These are phyloP conservation scores for Reticulitermes speratus DNA, from an alignment of 1,140 invertebrate species.

Conservation along the genomic window DNA sequence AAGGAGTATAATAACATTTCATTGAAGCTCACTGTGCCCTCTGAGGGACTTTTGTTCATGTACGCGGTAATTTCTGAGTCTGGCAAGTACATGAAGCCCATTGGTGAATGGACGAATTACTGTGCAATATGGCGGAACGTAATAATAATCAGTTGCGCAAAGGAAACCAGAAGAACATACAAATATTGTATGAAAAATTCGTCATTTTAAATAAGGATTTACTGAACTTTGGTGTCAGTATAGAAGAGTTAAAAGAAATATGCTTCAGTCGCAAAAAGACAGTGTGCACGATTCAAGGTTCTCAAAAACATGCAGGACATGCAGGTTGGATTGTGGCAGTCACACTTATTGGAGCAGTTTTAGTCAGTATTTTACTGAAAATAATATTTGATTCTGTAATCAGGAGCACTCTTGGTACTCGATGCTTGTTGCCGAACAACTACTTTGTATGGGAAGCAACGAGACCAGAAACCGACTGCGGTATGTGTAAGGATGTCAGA, in stretches of 20 bases:
- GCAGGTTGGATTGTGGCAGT: neutral
- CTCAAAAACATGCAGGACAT: neutral
- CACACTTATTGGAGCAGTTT: constrained; percentile 16
- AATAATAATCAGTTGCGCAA: neutral
- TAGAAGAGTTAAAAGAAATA: constrained; percentile 27
- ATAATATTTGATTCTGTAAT: constrained; percentile 29
- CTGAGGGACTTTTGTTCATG: too few relatives aligned
- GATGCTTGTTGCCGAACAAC: constrained; percentile 79
- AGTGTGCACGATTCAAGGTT: neutral
- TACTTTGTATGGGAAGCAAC: constrained; percentile 83
- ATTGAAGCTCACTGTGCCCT: too few relatives aligned
- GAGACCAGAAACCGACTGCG: constrained; percentile 77
- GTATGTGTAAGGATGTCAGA: constrained; percentile 64
- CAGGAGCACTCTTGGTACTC: constrained; percentile 46
- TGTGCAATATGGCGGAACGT: constrained; percentile 13
- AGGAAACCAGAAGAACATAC: neutral
- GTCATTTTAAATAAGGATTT: constrained; percentile 29
- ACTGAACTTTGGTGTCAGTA: constrained; percentile 31
- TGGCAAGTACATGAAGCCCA: neutral
- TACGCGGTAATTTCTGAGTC: neutral
- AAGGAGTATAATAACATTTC: too few relatives aligned
- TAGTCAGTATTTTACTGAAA: constrained; percentile 33
- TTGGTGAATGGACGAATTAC: neutral
- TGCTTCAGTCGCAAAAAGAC: neutral
- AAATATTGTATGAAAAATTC: constrained; percentile 27